phyloP scores from a whole-genome alignment of 53 echinoderm and acorn worm genomes.

The Crossaster papposus region DNA sequence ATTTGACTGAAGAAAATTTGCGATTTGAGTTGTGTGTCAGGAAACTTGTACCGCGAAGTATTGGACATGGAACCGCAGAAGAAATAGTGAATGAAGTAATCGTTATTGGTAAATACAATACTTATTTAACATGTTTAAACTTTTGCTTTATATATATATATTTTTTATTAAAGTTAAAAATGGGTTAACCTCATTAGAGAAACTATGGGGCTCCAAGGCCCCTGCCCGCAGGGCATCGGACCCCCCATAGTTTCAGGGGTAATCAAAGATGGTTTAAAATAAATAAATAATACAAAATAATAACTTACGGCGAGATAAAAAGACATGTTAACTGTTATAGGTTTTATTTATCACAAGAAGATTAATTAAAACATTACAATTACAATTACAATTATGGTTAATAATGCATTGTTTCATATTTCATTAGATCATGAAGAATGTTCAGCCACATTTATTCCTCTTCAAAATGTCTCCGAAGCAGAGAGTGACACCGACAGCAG shows the following conservation, averaged over 20 bases:
- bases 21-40: slow-evolving; percentile 60
- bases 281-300: no score
- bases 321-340: no score
- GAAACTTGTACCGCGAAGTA: slow-evolving; percentile 66
- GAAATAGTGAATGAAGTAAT: slow-evolving; percentile 65
- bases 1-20: not conserved
- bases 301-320: no score
- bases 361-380: no score
- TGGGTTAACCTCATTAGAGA: no score
- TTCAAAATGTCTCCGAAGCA: not conserved
- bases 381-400: not conserved
- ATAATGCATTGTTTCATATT: not conserved
- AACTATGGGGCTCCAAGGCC: no score
- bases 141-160: no score
- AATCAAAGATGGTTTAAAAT: no score
- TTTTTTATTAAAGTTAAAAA: no score
- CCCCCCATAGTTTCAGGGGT: no score
- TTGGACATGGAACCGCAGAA: slow-evolving; percentile 9
- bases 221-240: no score
- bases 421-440: slow-evolving; percentile 49
- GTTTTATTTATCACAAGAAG: no score
- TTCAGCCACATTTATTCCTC: slow-evolving; percentile 67
- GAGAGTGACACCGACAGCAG: not conserved
- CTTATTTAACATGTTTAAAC: not conserved
- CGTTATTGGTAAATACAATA: slow-evolving; percentile 61